A percentile compares a stretch with the other conserved stretches of the same genome.
phyloP scores from a whole-genome alignment of 2,888 invertebrate species.

The Monoplex corrugatus region DNA sequence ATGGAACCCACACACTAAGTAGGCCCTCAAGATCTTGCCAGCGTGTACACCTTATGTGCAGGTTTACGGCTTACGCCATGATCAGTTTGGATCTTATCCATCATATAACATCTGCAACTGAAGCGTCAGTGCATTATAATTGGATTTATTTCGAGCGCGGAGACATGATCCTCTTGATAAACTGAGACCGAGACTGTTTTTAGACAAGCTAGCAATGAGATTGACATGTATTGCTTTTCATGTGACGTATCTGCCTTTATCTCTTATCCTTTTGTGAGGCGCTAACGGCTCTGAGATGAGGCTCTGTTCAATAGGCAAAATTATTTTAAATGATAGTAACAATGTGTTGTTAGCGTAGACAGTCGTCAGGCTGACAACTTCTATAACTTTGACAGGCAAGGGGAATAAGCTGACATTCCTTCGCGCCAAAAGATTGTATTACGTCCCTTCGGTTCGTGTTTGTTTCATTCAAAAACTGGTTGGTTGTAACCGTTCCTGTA shows the following conservation, averaged over 20 bases:
- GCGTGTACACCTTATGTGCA: too few species aligned
- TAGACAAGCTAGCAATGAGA: not conserved
- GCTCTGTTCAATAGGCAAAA: too few species aligned
- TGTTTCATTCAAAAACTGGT: not conserved
- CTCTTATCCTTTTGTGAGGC: not conserved
- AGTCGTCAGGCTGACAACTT: too few species aligned
- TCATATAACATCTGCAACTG: too few species aligned
- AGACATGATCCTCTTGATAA: too few species aligned
- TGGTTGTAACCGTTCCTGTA: not conserved
- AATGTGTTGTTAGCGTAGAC: not conserved
- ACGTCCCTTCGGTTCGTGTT: not conserved
- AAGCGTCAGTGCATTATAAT: too few species aligned
- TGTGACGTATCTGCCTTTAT: not conserved
- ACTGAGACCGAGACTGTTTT: too few species aligned
- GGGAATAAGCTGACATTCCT: not conserved
- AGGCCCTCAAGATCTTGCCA: too few species aligned
- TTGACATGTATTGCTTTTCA: not conserved
- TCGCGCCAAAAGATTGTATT: not conserved
- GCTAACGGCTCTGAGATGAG: not conserved
- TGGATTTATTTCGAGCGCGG: too few species aligned
- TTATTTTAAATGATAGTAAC: not conserved
- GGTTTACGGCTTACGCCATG: too few species aligned
- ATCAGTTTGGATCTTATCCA: too few species aligned
- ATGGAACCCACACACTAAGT: too few species aligned
- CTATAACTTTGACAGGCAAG: not conserved